A percentile compares a stretch with the other conserved stretches of the same genome.
Conservation (phyloP, 2,888 invertebrate species). For the Noctua pronuba region DNA sequence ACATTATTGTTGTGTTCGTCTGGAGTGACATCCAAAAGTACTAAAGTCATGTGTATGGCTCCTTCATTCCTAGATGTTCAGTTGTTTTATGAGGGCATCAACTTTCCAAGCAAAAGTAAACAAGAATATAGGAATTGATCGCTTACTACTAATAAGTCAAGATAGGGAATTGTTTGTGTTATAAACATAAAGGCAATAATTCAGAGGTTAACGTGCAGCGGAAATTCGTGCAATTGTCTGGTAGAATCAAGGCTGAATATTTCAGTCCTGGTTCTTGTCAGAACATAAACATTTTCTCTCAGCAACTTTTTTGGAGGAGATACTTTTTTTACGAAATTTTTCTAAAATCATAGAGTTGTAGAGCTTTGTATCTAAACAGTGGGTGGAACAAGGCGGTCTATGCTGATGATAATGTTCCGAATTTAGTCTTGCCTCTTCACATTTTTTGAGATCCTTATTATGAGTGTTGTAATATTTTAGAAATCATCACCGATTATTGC, state of each 20-base stretch:
- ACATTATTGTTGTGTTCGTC: conserved; percentile 25
- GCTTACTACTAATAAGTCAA: neutral
- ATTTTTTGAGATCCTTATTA: neutral
- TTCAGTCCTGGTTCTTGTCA: conserved; percentile 9
- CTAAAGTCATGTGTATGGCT: neutral
- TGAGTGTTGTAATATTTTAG: neutral
- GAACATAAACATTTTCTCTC: neutral
- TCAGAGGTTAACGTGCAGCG: neutral
- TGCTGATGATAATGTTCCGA: neutral
- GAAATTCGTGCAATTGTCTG: conserved; percentile 14
- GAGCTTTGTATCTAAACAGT: neutral
- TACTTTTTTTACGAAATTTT: too few species aligned
- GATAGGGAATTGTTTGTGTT: neutral
- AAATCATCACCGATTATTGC: neutral
- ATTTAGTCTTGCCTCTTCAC: neutral
- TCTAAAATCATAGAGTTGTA: neutral
- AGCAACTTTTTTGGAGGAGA: neutral
- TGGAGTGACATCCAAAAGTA: conserved; percentile 3
- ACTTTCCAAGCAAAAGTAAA: neutral
- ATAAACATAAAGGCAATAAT: conserved; percentile 1
- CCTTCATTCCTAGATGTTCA: neutral
- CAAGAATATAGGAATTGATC: neutral
- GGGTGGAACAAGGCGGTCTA: neutral
- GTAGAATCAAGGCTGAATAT: conserved; percentile 22
- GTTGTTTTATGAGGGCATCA: conserved; percentile 6